phyloP scores from a whole-genome alignment of 1,140 invertebrate genomes.

The Pantala flavescens region DNA sequence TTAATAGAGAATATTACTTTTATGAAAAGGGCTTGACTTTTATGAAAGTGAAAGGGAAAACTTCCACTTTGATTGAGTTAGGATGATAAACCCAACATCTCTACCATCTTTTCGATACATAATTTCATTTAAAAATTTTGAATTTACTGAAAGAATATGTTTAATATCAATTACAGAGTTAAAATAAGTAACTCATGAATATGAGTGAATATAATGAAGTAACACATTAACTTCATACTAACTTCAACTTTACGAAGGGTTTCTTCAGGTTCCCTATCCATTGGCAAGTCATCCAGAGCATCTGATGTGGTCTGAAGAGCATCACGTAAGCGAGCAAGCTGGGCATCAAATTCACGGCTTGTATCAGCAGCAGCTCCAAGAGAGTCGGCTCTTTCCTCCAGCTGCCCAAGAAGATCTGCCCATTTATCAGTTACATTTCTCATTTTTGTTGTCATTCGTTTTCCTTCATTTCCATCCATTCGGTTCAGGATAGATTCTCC shows the following conservation, averaged over 20 bases:
- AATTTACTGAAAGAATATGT: no score
- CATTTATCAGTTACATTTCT: slow-evolving; percentile 59
- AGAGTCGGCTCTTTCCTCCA: slow-evolving; percentile 73
- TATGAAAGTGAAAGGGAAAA: no score
- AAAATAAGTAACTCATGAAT: no score
- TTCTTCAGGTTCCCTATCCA: slow-evolving; percentile 75
- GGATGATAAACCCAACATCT: no score
- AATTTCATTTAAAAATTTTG: no score
- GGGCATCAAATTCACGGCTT: slow-evolving; percentile 81
- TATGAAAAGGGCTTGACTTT: no score
- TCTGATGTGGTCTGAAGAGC: slow-evolving; percentile 76
- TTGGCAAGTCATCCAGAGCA: slow-evolving; percentile 70
- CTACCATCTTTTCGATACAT: no score
- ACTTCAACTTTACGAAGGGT: slow-evolving; percentile 65
- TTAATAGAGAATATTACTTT: no score
- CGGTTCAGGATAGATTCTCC: slow-evolving; percentile 63
- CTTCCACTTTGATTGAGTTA: no score
- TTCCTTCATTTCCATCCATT: slow-evolving; percentile 61
- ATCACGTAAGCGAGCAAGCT: slow-evolving; percentile 63
- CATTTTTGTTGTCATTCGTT: slow-evolving; percentile 54
- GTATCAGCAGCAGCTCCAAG: slow-evolving; percentile 79
- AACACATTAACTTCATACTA: slow-evolving; percentile 12
- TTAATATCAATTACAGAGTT: no score
- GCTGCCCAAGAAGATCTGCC: slow-evolving; percentile 63
- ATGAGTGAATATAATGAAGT: no score